Evolutionary conservation across 1,140 invertebrate genomes (phyloP), one percentile per base, ranked within the genome.

Genomic region (Papilio dardanus): DNA sequence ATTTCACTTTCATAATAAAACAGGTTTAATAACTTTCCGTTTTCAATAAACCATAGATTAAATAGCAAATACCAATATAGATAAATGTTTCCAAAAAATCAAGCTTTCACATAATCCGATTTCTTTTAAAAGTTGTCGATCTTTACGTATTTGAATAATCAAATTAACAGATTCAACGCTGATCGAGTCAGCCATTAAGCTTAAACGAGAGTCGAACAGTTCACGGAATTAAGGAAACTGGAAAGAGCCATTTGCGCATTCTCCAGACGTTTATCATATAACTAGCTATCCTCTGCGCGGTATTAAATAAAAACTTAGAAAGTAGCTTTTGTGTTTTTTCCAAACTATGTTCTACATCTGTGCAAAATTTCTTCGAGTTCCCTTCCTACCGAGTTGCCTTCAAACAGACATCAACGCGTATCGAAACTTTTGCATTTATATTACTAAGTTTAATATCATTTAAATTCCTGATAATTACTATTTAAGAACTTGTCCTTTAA

Each of bases 241-340:
- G 30, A 62, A 14, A 62, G 54, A 28, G 54, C 54, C 54, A 62
- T 62, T 62, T 62, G 54, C 24, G 24, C 2, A 30, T 28, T 62
- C 54, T 62, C 1, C 14, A 14, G 10, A 62, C 24, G 28, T 62
- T 28, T 14, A 24, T 30, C 12, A 28, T 62, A 28, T 28, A 62
- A 28, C n/a, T n/a, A n/a, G n/a, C n/a, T n/a, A n/a, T n/a, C n/a
- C n/a, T n/a, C n/a, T n/a, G n/a, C n/a, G n/a, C n/a, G n/a, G n/a
- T n/a, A n/a, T n/a, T n/a, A n/a, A n/a, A n/a, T n/a, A n/a, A n/a
- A n/a, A n/a, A n/a, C n/a, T n/a, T n/a, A n/a, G n/a, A n/a, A n/a
- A n/a, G n/a, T n/a, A n/a, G n/a, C n/a, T n/a, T n/a, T n/a, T n/a
- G n/a, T n/a, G n/a, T n/a, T n/a, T n/a, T n/a, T n/a, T n/a, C n/a